Evolutionary conservation across 30 jellyfish, hydroid and myxozoan genomes (phyloP).

Genomic region (Aurelia coerulea): DNA sequence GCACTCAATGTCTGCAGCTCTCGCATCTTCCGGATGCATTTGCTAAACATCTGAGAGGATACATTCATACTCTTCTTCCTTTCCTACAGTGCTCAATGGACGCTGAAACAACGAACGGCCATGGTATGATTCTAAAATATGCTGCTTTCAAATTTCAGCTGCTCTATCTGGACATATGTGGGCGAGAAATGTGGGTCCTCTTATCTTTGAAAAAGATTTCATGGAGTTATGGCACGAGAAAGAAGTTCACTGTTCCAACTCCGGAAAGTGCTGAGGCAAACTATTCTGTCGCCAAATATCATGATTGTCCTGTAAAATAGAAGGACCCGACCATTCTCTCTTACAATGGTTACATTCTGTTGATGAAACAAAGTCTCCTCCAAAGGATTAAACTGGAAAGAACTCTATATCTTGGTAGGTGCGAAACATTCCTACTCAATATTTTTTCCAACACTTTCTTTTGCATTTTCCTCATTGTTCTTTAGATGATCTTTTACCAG

Average conservation of each 20-base stretch:
- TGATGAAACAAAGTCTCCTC: neutral
- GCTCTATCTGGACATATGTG: neutral
- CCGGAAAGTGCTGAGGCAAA: conserved; percentile 12
- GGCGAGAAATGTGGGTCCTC: conserved; percentile 45
- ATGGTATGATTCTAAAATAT: conserved; percentile 38
- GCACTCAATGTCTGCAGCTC: neutral
- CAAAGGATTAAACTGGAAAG: neutral
- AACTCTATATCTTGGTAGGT: neutral
- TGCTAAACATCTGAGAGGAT: conserved; percentile 35
- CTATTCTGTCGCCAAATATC: neutral
- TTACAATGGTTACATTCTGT: neutral
- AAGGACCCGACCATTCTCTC: neutral
- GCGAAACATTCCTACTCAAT: neutral
- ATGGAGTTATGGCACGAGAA: conserved; percentile 1
- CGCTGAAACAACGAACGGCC: conserved; percentile 46
- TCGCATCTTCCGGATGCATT: conserved; percentile 19
- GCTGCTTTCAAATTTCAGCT: neutral
- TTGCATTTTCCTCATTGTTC: neutral
- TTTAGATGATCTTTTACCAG: neutral
- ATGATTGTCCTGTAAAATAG: neutral
- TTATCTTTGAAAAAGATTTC: conserved; percentile 4
- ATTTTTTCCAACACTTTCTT: neutral
- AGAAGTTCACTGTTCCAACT: neutral
- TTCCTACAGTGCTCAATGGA: conserved; percentile 51
- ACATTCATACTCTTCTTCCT: conserved; percentile 45